Percentiles rank a stretch among this genome's conserved stretches.
These are phyloP conservation scores for Chrysemys picta DNA, from an alignment of 2,113 vertebrate species.

Conservation along the genomic window DNA sequence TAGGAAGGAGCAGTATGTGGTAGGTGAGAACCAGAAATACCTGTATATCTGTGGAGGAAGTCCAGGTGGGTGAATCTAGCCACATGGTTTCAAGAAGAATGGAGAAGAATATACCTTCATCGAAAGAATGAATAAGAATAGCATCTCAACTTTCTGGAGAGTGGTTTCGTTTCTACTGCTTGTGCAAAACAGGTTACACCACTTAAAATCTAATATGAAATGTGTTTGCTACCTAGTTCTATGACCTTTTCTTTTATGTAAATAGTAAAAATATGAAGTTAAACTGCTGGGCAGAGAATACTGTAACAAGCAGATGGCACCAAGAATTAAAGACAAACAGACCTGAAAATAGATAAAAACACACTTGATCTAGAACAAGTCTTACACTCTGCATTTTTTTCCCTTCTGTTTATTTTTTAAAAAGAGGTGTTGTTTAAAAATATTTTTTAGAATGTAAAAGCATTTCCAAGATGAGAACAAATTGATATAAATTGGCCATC, in stretches of 20 bases:
- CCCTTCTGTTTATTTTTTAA: neutral
- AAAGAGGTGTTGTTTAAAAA: neutral
- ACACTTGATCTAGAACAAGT: neutral
- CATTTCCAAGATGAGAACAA: neutral
- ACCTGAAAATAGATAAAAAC: neutral
- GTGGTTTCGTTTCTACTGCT: neutral
- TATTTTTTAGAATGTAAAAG: neutral
- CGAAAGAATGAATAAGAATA: neutral
- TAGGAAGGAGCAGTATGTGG: neutral
- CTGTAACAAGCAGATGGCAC: neutral
- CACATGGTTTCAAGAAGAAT: neutral
- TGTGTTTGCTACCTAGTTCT: neutral
- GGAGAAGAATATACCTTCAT: neutral
- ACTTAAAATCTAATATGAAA: neutral
- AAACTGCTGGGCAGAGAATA: neutral
- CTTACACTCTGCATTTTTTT: neutral
- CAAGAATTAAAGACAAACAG: neutral
- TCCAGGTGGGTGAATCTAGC: neutral
- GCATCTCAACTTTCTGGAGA: neutral
- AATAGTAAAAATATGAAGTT: accelerated
- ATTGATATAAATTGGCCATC: too few relatives aligned
- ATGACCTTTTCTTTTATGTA: accelerated
- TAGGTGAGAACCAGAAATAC: neutral
- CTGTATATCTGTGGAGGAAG: accelerated
- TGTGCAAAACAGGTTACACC: too few relatives aligned